These are phyloP conservation scores for Patella ulyssiponensis DNA, from an alignment of 2,888 invertebrate species.

Conservation along the genomic window DNA sequence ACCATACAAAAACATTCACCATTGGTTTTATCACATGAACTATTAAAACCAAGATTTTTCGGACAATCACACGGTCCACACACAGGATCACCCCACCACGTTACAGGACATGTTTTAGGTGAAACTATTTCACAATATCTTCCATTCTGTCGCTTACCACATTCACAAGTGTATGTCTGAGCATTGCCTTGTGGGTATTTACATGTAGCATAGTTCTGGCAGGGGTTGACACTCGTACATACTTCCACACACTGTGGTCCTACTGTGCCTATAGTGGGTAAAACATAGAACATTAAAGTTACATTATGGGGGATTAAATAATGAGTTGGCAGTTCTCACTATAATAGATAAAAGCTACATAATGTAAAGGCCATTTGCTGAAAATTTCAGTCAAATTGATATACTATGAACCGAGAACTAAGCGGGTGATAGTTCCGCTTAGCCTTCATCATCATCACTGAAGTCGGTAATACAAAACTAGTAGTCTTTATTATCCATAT, in stretches of 20 bases:
- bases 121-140: conserved; percentile 71
- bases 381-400: too few relatives aligned
- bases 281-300: background rate
- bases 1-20: conserved; percentile 93
- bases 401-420: too few relatives aligned
- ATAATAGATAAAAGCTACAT: too few relatives aligned
- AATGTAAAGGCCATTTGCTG: too few relatives aligned
- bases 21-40: conserved; percentile 89
- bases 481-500: too few relatives aligned
- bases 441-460: too few relatives aligned
- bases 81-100: conserved; percentile 94
- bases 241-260: conserved; percentile 81
- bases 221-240: conserved; percentile 84
- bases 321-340: too few relatives aligned
- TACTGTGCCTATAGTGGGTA: conserved; percentile 67
- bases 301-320: too few relatives aligned
- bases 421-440: too few relatives aligned
- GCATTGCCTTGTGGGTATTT: conserved; percentile 40
- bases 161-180: conserved; percentile 85
- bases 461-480: too few relatives aligned
- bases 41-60: conserved; percentile 86
- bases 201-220: conserved; percentile 84
- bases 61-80: conserved; percentile 96
- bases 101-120: conserved; percentile 82
- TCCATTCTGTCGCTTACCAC: conserved; percentile 80